Conservation (phyloP, 2,888 invertebrate species). For the Liopterus haemorrhoidalis region DNA sequence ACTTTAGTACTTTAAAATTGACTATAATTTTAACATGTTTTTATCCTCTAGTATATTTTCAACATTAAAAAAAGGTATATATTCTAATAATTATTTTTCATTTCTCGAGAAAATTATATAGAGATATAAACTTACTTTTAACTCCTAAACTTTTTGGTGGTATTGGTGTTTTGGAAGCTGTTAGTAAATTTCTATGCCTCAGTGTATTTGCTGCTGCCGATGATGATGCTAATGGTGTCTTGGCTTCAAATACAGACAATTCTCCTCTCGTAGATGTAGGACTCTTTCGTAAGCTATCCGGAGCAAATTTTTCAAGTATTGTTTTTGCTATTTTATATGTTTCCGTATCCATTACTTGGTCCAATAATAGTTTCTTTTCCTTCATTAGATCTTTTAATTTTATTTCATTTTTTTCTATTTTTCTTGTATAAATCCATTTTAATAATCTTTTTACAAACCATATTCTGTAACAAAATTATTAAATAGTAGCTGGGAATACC, state of each 20-base stretch:
- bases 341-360: slow-evolving; percentile 95
- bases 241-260: slow-evolving; percentile 26
- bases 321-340: slow-evolving; percentile 92
- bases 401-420: slow-evolving; percentile 69
- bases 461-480: slow-evolving; percentile 54
- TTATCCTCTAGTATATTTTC: too few species aligned
- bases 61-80: too few species aligned
- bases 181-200: too few species aligned
- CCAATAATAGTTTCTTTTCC: slow-evolving; percentile 83
- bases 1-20: too few species aligned
- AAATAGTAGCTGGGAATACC: not conserved
- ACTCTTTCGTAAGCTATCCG: slow-evolving; percentile 50
- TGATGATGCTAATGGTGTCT: slow-evolving; percentile 18
- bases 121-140: too few species aligned
- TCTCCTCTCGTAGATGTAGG: too few species aligned
- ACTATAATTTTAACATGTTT: too few species aligned
- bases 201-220: slow-evolving; percentile 15
- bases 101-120: too few species aligned
- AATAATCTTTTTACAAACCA: slow-evolving; percentile 70
- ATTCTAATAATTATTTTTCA: too few species aligned
- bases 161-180: too few species aligned
- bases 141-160: too few species aligned
- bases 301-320: slow-evolving; percentile 81
- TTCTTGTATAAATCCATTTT: slow-evolving; percentile 83
- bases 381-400: slow-evolving; percentile 65